A percentile compares a stretch with the other conserved stretches of the same genome.
Conservation (phyloP, 2,797 vertebrate genomes). For the Gouania willdenowi region DNA sequence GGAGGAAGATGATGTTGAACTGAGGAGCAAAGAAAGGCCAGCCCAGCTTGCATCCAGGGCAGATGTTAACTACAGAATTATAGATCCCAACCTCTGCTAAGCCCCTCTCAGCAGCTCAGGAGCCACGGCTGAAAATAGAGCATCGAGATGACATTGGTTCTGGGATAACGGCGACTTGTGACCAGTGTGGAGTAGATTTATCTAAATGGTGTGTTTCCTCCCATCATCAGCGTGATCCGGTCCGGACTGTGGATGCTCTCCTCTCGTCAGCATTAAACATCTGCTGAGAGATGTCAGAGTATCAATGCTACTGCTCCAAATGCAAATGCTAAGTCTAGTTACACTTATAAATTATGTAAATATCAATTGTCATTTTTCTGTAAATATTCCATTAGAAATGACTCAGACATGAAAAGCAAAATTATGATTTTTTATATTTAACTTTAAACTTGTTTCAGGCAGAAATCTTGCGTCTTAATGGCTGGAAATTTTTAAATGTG, state of each 20-base stretch:
- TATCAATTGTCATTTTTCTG: no score
- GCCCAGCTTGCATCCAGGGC: slow-evolving; percentile 44
- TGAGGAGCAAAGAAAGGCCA: slow-evolving; percentile 38
- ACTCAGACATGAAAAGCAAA: no score
- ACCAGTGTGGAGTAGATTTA: slow-evolving; percentile 54
- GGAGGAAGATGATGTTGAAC: slow-evolving; percentile 19
- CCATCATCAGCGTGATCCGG: slow-evolving; percentile 47
- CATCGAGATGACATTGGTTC: slow-evolving; percentile 57
- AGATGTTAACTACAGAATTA: slow-evolving; percentile 74
- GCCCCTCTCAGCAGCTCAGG: slow-evolving; percentile 73
- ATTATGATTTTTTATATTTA: no score
- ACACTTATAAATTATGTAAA: no score
- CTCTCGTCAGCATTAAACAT: slow-evolving; percentile 23
- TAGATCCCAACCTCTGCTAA: slow-evolving; percentile 64
- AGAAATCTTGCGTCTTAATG: no score
- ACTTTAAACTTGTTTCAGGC: no score
- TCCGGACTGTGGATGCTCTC: slow-evolving; percentile 15
- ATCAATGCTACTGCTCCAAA: no score
- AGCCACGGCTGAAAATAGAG: slow-evolving; percentile 70
- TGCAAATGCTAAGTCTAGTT: no score
- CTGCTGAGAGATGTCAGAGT: slow-evolving; percentile 14
- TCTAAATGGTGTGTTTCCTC: slow-evolving; percentile 53
- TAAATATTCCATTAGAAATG: no score
- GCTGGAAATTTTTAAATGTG: no score
- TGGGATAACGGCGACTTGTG: slow-evolving; percentile 59